phyloP scores from a whole-genome alignment of 2,797 vertebrate species.

The Esox lucius region DNA sequence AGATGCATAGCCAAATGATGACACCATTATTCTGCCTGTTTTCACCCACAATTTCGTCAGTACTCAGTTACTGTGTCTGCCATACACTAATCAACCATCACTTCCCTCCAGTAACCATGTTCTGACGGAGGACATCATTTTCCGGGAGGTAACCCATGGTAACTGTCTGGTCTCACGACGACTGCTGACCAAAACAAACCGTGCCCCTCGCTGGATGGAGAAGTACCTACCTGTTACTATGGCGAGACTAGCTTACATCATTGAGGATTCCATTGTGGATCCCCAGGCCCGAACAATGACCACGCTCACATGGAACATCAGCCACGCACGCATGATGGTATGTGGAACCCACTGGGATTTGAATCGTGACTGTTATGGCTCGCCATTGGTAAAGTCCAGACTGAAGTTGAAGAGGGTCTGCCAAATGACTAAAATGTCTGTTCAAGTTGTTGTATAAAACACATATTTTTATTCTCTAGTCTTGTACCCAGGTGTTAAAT shows the following conservation, averaged over 20 bases:
- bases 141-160: constrained; percentile 90
- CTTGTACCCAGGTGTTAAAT: neutral
- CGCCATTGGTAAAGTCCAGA: neutral
- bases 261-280: constrained; percentile 96
- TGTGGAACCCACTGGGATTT: constrained; percentile 7
- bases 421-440: neutral
- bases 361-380: neutral
- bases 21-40: too few relatives aligned
- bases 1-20: too few relatives aligned
- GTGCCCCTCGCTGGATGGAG: constrained; percentile 92
- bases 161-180: constrained; percentile 93
- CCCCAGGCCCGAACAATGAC: constrained; percentile 90
- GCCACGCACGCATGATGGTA: constrained; percentile 92
- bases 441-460: neutral
- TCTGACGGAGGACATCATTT: constrained; percentile 93
- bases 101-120: constrained; percentile 86
- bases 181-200: constrained; percentile 95
- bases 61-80: too few relatives aligned
- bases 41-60: too few relatives aligned
- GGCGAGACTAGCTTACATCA: constrained; percentile 90
- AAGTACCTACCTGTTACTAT: constrained; percentile 89
- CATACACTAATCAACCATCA: too few relatives aligned
- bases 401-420: too few relatives aligned
- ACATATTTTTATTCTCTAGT: neutral
- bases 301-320: constrained; percentile 97